Evolutionary conservation across 2,888 invertebrate genomes (phyloP).

Genomic region (Branchipolynoe longqiensis): DNA sequence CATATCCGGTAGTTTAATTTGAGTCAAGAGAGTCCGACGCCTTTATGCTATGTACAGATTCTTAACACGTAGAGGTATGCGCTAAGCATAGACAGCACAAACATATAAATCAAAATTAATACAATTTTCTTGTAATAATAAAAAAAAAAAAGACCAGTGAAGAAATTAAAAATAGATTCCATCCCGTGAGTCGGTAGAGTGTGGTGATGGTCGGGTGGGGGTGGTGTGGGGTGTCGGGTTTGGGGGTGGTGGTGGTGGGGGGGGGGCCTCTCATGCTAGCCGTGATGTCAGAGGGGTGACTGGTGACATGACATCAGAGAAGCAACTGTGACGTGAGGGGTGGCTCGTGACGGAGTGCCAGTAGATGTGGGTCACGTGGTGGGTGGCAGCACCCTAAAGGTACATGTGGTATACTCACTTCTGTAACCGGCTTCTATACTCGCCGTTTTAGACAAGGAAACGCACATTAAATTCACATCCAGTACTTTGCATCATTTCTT

Average conservation of each 20-base stretch:
- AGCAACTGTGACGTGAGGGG: too few relatives aligned
- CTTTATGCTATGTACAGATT: too few relatives aligned
- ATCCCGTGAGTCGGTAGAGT: not conserved
- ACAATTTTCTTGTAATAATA: too few relatives aligned
- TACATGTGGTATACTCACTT: conserved; percentile 52
- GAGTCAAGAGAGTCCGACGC: too few relatives aligned
- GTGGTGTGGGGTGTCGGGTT: not conserved
- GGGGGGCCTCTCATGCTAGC: conserved; percentile 5
- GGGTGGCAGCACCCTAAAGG: conserved; percentile 25
- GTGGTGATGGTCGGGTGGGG: not conserved
- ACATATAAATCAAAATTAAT: too few relatives aligned
- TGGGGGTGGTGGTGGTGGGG: not conserved
- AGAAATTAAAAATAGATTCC: too few relatives aligned
- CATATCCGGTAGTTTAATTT: too few relatives aligned
- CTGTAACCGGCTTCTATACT: conserved; percentile 33
- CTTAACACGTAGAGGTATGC: too few relatives aligned
- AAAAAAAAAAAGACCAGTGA: too few relatives aligned
- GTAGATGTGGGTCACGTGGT: not conserved
- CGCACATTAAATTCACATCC: not conserved
- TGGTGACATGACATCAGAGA: conserved; percentile 1
- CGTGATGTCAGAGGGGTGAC: conserved; percentile 12
- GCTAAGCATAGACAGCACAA: too few relatives aligned
- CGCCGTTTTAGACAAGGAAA: conserved; percentile 36
- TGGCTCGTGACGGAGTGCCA: not conserved
- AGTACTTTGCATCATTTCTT: too few relatives aligned